Evolutionary conservation across 2,797 vertebrate genomes (phyloP).

Genomic region (Chrosomus eos): DNA sequence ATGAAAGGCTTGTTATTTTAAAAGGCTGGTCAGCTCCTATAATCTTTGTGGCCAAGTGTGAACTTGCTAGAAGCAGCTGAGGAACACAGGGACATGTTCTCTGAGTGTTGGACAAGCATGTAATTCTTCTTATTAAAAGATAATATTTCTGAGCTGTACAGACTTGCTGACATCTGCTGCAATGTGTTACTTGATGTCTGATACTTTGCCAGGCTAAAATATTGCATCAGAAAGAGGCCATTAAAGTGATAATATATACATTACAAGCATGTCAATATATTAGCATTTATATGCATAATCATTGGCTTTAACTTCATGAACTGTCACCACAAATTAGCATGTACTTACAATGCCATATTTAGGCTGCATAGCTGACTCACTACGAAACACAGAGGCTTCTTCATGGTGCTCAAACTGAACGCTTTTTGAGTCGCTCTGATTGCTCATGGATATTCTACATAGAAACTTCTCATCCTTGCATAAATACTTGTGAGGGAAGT

Average conservation of each 20-base stretch:
- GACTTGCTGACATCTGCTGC: slow-evolving; percentile 30
- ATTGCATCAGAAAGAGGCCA: not conserved
- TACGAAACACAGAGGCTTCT: not conserved
- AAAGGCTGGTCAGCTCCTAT: not conserved
- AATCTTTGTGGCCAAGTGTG: not conserved
- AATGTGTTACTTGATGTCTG: slow-evolving; percentile 19
- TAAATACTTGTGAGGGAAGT: not conserved
- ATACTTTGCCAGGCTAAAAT: not conserved
- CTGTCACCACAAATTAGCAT: not conserved
- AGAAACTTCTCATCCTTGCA: not conserved
- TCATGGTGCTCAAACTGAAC: not conserved
- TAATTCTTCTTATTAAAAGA: slow-evolving; percentile 6
- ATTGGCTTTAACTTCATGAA: not conserved
- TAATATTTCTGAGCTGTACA: slow-evolving; percentile 44
- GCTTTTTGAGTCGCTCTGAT: not conserved
- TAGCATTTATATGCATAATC: slow-evolving; percentile 3
- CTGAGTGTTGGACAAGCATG: not conserved
- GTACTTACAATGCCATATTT: not conserved
- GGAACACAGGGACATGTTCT: not conserved
- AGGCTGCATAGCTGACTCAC: too few species aligned
- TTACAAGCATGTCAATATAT: not conserved
- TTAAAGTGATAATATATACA: slow-evolving; percentile 4
- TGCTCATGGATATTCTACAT: not conserved
- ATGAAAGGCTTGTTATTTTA: not conserved
- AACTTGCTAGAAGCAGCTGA: not conserved